A percentile compares a stretch with the other conserved stretches of the same genome.
Evolutionary conservation across 2,888 invertebrate species (phyloP).

Genomic region (Mimachlamys varia): DNA sequence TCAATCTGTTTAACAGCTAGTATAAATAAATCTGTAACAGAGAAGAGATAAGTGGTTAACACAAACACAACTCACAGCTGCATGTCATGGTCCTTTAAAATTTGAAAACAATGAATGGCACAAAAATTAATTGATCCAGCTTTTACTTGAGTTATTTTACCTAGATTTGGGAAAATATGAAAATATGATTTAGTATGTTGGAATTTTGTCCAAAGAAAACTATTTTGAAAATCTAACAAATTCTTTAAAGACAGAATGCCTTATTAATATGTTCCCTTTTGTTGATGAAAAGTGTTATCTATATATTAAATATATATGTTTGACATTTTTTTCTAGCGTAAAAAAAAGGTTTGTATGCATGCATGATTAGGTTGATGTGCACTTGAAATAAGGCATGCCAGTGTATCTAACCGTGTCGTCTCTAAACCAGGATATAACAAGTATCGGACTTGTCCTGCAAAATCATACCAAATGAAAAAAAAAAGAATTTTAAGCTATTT

Average conservation of each 20-base stretch:
- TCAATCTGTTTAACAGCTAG: neutral
- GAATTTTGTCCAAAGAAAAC: too few relatives aligned
- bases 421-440: neutral
- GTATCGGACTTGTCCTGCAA: neutral
- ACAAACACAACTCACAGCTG: neutral
- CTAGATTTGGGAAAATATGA: neutral
- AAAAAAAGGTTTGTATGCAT: conserved; percentile 21
- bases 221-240: too few relatives aligned
- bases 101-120: neutral
- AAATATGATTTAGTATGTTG: neutral
- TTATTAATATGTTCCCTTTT: too few relatives aligned
- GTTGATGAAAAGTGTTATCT: too few relatives aligned
- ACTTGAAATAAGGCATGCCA: neutral
- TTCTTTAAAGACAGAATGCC: too few relatives aligned
- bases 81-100: neutral
- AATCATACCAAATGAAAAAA: too few relatives aligned
- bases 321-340: neutral
- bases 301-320: neutral
- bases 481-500: neutral
- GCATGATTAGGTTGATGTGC: conserved; percentile 19
- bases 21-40: neutral
- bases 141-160: neutral
- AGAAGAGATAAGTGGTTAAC: neutral
- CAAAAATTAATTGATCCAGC: neutral
- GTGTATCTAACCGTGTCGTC: neutral